Evolutionary conservation across 2,113 vertebrate species (phyloP), one percentile per base, ranked within the genome.

Genomic region (Quiscalus mexicanus): DNA sequence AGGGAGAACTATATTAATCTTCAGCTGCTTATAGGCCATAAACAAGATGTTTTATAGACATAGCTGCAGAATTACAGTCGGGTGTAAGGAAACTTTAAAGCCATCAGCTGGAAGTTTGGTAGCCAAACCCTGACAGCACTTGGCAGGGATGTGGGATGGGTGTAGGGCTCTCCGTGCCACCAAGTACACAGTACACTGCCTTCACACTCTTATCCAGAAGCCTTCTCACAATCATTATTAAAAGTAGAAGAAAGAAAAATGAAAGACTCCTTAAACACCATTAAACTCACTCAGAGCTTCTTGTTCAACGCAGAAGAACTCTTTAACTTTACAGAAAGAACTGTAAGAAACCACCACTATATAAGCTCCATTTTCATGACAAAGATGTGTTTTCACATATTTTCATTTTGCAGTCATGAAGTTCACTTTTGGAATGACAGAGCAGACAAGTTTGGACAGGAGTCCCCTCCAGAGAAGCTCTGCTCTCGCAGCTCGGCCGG

Each of bases 381-480:
- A 31, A 39, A 69, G 14, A 4, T 7, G 10, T 0, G 0, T 37
- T 52, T 76, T 59, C n/a, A 23, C 5, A 0, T 5, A 11, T 35
- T 77, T 76, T 49, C 56, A 33, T 37, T 49, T 63, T 6, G 3
- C 0, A 62, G 31, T 5, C 49, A 44, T 5, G 11, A 58, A 41
- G 35, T 39, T 76, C 28, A 8, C 30, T 71, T 52, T 21, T 65
- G 50, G 33, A 65, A 59, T 33, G 12, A 42, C 59, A 67, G 63
- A 35, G 4, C 3, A 19, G 39, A 24, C 24, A 71, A 28, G 33
- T 68, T 5, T 73, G 52, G 69, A 39, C 44, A 30, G 0, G 0
- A 41, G 13, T 13, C 21, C 58, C 78, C 45, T 31, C 6, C 49
- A 52, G 67, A 27, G 8, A 7, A 37, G 49, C 31, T 30, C 58